A percentile compares a stretch with the other conserved stretches of the same genome.
Conservation (phyloP, 2,888 invertebrate genomes). For the Atherix ibis region DNA sequence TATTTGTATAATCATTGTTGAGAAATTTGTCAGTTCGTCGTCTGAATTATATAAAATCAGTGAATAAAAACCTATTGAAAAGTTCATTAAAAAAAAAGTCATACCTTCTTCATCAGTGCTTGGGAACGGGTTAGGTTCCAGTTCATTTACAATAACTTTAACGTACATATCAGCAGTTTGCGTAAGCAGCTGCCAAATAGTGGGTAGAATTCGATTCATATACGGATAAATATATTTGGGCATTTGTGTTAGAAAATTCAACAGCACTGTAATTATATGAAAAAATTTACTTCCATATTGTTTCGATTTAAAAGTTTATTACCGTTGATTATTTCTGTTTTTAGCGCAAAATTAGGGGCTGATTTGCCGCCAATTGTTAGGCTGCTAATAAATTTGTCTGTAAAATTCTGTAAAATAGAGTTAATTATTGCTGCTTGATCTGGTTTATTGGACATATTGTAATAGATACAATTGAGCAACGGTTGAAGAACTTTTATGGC, state of each 20-base stretch:
- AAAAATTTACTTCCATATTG: too few relatives aligned
- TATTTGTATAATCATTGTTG: constrained; percentile 45
- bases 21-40: constrained; percentile 48
- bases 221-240: constrained; percentile 44
- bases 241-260: constrained; percentile 42
- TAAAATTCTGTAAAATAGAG: constrained; percentile 50
- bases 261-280: too few relatives aligned
- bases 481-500: constrained; percentile 52
- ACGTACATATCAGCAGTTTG: constrained; percentile 49
- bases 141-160: constrained; percentile 43
- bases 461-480: constrained; percentile 33
- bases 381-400: constrained; percentile 43
- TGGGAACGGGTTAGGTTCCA: constrained; percentile 34
- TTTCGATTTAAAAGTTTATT: too few relatives aligned
- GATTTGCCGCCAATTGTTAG: constrained; percentile 38
- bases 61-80: constrained; percentile 2
- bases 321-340: constrained; percentile 47
- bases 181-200: constrained; percentile 52
- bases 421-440: constrained; percentile 42
- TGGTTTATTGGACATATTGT: constrained; percentile 33
- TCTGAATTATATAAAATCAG: constrained; percentile 14
- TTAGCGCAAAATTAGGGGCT: constrained; percentile 42
- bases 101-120: constrained; percentile 40
- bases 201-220: constrained; percentile 43
- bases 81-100: neutral